A percentile compares a stretch with the other conserved stretches of the same genome.
Conservation (phyloP, 1,140 invertebrate genomes). For the Cepaea nemoralis region DNA sequence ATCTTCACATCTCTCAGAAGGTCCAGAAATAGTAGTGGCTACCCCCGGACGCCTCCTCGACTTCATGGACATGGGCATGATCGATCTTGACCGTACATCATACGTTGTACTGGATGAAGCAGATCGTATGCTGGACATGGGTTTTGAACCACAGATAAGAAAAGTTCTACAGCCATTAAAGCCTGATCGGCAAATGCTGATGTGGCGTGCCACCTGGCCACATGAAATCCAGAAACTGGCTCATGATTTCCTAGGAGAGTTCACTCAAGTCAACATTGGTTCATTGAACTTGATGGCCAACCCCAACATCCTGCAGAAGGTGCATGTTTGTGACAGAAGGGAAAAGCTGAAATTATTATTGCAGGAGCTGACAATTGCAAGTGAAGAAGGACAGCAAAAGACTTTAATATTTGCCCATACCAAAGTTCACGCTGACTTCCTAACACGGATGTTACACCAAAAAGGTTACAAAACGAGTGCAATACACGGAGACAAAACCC, state of each 20-base stretch:
- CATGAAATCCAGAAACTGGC: conserved; percentile 94
- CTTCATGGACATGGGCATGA: no score
- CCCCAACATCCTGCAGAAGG: conserved; percentile 95
- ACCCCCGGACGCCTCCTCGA: no score
- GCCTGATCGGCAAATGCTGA: conserved; percentile 93
- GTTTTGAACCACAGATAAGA: no score
- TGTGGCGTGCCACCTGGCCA: conserved; percentile 99
- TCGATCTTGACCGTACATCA: no score
- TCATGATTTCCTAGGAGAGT: conserved; percentile 92
- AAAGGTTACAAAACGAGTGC: not conserved
- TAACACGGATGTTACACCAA: no score
- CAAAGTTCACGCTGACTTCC: conserved; percentile 94
- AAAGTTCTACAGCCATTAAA: no score
- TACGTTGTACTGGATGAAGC: no score
- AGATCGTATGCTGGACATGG: no score
- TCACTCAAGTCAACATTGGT: conserved; percentile 94
- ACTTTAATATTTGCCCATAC: conserved; percentile 97
- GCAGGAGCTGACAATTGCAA: conserved; percentile 87
- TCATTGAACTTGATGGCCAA: conserved; percentile 92
- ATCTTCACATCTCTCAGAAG: no score
- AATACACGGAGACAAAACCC: conserved; percentile 98
- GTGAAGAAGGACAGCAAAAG: conserved; percentile 91
- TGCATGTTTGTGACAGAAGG: conserved; percentile 87
- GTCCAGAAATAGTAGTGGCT: no score
- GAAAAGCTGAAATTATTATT: conserved; percentile 76